Conservation (phyloP, 1,140 invertebrate genomes). For the Theocolax elegans region DNA sequence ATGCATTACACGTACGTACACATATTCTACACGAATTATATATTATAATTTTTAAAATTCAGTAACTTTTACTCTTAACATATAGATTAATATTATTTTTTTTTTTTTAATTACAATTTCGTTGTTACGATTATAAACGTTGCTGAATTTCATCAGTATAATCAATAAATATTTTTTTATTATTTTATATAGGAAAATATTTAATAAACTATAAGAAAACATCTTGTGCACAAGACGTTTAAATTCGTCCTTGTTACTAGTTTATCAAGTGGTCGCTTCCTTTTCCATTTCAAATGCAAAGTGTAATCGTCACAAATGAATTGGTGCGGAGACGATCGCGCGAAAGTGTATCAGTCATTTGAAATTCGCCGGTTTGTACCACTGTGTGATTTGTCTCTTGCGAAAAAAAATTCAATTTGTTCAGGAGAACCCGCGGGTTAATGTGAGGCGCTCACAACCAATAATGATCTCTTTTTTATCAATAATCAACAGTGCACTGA, state of each 20-base stretch:
- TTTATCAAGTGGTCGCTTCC: slow-evolving; percentile 55
- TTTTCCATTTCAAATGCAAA: slow-evolving; percentile 62
- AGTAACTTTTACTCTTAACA: no score
- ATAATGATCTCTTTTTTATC: slow-evolving; percentile 36
- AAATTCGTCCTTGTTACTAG: slow-evolving; percentile 53
- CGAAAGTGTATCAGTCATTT: slow-evolving; percentile 32
- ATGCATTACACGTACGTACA: no score
- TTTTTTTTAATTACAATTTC: no score
- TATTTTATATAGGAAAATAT: no score
- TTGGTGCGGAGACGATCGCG: slow-evolving; percentile 8
- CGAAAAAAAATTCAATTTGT: no score
- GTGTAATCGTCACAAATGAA: slow-evolving; percentile 46
- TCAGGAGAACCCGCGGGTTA: neutral
- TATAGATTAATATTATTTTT: no score
- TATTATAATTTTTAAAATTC: no score
- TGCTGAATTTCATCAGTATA: no score
- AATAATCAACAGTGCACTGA: slow-evolving; percentile 56
- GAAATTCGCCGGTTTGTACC: slow-evolving; percentile 23
- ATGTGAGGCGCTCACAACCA: neutral
- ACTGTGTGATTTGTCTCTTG: neutral
- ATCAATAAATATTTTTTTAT: no score
- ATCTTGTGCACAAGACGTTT: neutral
- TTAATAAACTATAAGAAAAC: no score
- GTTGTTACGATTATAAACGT: no score
- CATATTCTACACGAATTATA: no score